Conservation (phyloP, 1,140 invertebrate species). For the Papilio polytes region DNA sequence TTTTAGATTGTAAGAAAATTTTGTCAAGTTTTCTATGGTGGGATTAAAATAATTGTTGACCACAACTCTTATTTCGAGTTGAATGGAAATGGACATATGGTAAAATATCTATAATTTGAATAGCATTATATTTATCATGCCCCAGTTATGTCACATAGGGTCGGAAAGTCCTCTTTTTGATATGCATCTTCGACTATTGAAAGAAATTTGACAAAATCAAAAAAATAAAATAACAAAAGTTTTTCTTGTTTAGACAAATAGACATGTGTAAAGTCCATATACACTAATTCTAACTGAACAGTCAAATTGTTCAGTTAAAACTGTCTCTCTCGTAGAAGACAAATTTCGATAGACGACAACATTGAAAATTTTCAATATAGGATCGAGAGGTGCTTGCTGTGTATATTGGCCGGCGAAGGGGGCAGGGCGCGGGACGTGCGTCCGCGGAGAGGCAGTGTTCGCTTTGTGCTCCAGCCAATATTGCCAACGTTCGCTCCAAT, state of each 20-base stretch:
- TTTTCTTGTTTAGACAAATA: neutral
- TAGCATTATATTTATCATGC: too few species aligned
- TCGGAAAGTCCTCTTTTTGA: too few species aligned
- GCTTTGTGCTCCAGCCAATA: slow-evolving; percentile 61
- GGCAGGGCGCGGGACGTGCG: neutral
- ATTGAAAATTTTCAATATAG: slow-evolving; percentile 19
- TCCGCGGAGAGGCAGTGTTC: slow-evolving; percentile 45
- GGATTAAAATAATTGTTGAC: too few species aligned
- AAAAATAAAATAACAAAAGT: neutral
- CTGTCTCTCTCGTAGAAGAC: neutral
- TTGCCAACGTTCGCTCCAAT: slow-evolving; percentile 45
- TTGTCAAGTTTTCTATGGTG: neutral
- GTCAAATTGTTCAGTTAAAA: too few species aligned
- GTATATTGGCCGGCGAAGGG: slow-evolving; percentile 41
- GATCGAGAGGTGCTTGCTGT: slow-evolving; percentile 25
- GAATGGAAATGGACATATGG: neutral
- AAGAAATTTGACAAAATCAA: too few species aligned
- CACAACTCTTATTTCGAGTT: too few species aligned
- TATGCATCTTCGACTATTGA: too few species aligned
- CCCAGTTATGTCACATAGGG: too few species aligned
- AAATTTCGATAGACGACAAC: neutral
- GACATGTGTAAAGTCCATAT: neutral
- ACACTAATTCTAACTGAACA: too few species aligned
- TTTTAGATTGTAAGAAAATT: neutral
- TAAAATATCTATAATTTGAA: too few species aligned